Evolutionary conservation across 2,113 vertebrate species (phyloP), one percentile per base, ranked within the genome.

Genomic region (Corydoras sp.): DNA sequence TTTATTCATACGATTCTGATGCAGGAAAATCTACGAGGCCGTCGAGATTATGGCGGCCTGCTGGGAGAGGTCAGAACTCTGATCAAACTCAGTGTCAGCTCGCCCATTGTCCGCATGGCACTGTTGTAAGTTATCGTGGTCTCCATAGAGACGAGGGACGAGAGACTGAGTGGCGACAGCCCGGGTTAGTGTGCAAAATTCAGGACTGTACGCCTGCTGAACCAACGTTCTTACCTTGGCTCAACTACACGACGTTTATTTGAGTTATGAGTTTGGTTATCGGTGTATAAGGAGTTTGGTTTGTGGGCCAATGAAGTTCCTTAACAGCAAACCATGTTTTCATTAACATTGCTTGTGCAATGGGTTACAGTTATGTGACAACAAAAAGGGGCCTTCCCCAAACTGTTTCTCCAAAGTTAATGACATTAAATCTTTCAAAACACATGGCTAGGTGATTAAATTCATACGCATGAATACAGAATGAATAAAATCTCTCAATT

Each of bases 21-120:
- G 73, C 61, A 71, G 58, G 69, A 72, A 80, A 56, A 79, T 92
- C 90, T 90, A 90, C 92, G 90, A 92, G 90, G 91, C 94, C 95
- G 92, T 91, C 92, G 87, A 85, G 80, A 82, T 86, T 87, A 18
- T 76, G 80, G 79, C 55, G 48, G 79, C 88, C 87, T 49, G 80
- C 87, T 84, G 88, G 83, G 84, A 89, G 87, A 88, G 95, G 93
- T 95, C 90, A 89, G 87, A 89, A 93, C 94, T 93, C 93, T 94
- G 93, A 98, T 98, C 95, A 97, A 94, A 94, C 95, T 96, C 92
- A 91, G 91, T 95, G 95, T 95, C 95, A 97, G 92, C 92, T 91
- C 91, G 91, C 89, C 92, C 91, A 93, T 95, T 96, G 89, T 93
- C 88, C 89, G 85, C 83, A 82, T 90, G 87, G 90, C 74, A 77